Evolutionary conservation across 2,797 vertebrate genomes (phyloP), one percentile per base, ranked within the genome.

Genomic region (Scomberomorus guttatus): DNA sequence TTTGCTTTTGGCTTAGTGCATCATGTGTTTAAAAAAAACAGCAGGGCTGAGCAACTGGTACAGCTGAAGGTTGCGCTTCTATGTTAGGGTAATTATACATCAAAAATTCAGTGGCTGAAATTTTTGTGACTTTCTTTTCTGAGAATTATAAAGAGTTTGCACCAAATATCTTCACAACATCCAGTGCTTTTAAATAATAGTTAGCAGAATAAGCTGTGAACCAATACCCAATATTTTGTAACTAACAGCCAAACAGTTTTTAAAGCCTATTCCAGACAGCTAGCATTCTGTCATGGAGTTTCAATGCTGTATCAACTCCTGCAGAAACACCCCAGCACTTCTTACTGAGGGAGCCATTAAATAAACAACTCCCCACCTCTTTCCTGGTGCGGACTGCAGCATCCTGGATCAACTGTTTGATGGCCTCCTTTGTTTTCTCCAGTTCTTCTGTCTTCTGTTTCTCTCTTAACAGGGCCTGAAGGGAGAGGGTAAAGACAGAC

Each of bases 371-470:
- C 51, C 64, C 4, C 27, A 92, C 98, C 93, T 97, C 97, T 83
- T 96, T 97, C 71, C 95, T 95, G 62, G 96, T 97, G 87, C 93
- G 96, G 54, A 93, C 59, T 39, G 95, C 92, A 55, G 93, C 95
- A 25, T 97, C 95, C 91, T 97, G 96, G 76, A 97, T 89, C 72
- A 99, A 79, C 69, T 92, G 96, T 89, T 93, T 95, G 87, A 98
- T 85, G 51, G 93, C 94, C 25, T 96, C 95, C 86, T 96, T 97
- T 90, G 97, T 96, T 84, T 96, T 97, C 91, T 96, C 94, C 14
- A 97, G 89, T 71, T 97, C 96, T 24, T 97, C 96, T 72, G 93
- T 91, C 88, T 95, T 98, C 87, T 98, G 97, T 80, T 97, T 98
- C 81, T 98, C 96, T 85, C 92, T 94, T 79, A 98, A 82, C 63